phyloP scores from a whole-genome alignment of 2,797 vertebrate genomes.

The Pangasius larnaudii region DNA sequence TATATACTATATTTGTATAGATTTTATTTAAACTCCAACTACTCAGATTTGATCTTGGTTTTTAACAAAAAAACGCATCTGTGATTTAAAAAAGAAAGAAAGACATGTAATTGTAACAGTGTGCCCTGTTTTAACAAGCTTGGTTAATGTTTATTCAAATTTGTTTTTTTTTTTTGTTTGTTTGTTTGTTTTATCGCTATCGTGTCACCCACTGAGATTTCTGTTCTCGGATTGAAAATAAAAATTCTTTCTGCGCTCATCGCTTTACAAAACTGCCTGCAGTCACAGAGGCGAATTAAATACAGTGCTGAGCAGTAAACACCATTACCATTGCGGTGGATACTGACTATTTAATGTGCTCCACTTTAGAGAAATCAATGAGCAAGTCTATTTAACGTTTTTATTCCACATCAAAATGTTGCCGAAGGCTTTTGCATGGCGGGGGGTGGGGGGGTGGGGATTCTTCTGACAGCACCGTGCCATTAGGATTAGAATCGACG shows the following conservation, averaged over 20 bases:
- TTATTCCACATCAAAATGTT: conserved; percentile 1
- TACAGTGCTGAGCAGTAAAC: background rate
- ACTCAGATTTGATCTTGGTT: background rate
- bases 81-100: background rate
- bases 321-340: background rate
- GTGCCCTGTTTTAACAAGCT: background rate
- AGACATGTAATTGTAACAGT: background rate
- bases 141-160: background rate
- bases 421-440: background rate
- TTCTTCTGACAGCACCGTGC: background rate
- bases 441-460: background rate
- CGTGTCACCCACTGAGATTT: background rate
- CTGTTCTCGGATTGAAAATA: background rate
- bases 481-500: background rate
- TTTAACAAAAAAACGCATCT: background rate
- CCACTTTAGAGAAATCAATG: conserved; percentile 12
- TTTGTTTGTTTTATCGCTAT: background rate
- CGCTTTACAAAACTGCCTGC: background rate
- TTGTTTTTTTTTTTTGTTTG: too few species aligned
- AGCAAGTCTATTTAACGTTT: background rate
- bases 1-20: background rate
- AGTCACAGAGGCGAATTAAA: background rate
- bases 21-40: background rate
- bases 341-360: conserved; percentile 3
- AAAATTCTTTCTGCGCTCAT: background rate